These are phyloP conservation scores for Drosophila mulleri DNA, from an alignment of 2,888 invertebrate genomes.

Conservation along the genomic window DNA sequence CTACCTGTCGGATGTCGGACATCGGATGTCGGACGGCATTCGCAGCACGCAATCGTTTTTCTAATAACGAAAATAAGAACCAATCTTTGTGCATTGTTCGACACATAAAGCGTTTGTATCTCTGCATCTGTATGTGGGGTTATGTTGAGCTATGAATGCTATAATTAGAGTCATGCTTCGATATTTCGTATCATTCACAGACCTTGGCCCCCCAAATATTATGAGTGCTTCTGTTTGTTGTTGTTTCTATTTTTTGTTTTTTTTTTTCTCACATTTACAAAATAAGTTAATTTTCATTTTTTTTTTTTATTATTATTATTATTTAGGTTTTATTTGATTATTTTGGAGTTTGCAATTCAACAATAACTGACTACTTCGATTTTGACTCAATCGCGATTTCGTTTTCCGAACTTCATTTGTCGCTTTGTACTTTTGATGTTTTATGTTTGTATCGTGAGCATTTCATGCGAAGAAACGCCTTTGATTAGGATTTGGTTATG, in stretches of 20 bases:
- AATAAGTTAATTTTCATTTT: slow-evolving; percentile 63
- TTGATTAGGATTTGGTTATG: slow-evolving; percentile 55
- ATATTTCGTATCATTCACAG: slow-evolving; percentile 48
- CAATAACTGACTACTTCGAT: slow-evolving; percentile 77
- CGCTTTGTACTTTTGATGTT: slow-evolving; percentile 81
- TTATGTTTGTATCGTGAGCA: slow-evolving; percentile 38
- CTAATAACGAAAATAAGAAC: slow-evolving; percentile 57
- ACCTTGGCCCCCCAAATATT: slow-evolving; percentile 65
- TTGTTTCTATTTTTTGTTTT: background rate
- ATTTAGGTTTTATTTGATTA: slow-evolving; percentile 54
- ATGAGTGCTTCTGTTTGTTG: slow-evolving; percentile 22
- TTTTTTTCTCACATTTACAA: slow-evolving; percentile 60
- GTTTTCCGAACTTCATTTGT: slow-evolving; percentile 75
- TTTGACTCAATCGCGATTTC: slow-evolving; percentile 28
- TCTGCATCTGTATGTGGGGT: slow-evolving; percentile 35
- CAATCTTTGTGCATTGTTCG: slow-evolving; percentile 58
- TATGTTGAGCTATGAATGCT: slow-evolving; percentile 75
- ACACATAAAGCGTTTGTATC: slow-evolving; percentile 35
- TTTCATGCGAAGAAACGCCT: slow-evolving; percentile 43
- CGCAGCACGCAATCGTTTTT: slow-evolving; percentile 13
- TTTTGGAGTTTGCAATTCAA: slow-evolving; percentile 68
- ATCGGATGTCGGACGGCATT: slow-evolving; percentile 10
- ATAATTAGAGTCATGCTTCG: slow-evolving; percentile 61
- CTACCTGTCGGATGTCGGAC: slow-evolving; percentile 22
- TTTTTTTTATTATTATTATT: slow-evolving; percentile 4